phyloP scores from a whole-genome alignment of 2,797 vertebrate genomes.

The Onychomys leucogaster region DNA sequence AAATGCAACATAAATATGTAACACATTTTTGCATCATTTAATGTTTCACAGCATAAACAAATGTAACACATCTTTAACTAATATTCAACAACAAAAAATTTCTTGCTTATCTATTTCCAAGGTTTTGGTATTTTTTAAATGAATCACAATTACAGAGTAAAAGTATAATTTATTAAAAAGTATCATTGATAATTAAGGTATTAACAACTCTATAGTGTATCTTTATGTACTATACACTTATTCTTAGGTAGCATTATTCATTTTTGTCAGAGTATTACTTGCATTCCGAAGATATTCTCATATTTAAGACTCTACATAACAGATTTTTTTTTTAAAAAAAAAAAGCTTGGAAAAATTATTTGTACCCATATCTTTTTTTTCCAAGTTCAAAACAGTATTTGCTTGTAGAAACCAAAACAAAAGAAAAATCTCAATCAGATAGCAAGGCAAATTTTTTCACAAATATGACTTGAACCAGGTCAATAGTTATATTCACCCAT shows the following conservation, averaged over 20 bases:
- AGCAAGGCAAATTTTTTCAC: constrained; percentile 58
- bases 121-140: background rate
- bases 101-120: constrained; percentile 9
- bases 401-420: constrained; percentile 57
- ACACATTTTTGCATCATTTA: background rate
- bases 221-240: too few species aligned
- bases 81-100: background rate
- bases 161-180: constrained; percentile 17
- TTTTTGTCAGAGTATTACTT: constrained; percentile 31
- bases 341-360: constrained; percentile 53
- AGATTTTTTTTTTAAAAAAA: background rate
- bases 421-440: constrained; percentile 55
- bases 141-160: background rate
- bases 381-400: constrained; percentile 49
- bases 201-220: background rate
- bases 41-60: background rate
- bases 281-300: constrained; percentile 30
- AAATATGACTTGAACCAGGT: constrained; percentile 43
- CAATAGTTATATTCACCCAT: background rate
- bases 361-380: constrained; percentile 59
- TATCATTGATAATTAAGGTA: background rate
- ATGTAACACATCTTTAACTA: background rate
- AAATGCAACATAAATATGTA: background rate
- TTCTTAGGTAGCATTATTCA: constrained; percentile 13
- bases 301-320: constrained; percentile 49